Base-by-base conservation (phyloP, 2,113 vertebrate species). In the Hippocampus barbouri region DNA sequence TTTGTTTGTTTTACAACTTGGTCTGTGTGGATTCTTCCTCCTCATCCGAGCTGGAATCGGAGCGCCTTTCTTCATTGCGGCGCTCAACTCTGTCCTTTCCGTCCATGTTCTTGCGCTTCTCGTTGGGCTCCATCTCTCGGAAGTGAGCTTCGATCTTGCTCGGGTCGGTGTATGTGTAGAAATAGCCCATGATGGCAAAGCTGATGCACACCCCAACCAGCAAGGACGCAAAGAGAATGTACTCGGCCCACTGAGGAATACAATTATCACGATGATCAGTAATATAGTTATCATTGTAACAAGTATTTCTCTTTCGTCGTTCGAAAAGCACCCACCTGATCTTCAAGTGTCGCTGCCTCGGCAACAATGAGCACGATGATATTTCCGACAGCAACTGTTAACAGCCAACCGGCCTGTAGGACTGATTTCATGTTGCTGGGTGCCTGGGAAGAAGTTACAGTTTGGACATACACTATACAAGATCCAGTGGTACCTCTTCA, bases 401-500 rank as follows among this genome's bases (percentile, higher is more conserved):
- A 43, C 65, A 96, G 91, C 97, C 97, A 99, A 2, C 96, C 96
- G 0, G 97, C 97, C 76, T 98, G 96, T 15, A 99, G 94, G 76
- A 99, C 97, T 0, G 97, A 87, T 90, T 99, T 99, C 97, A 99
- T 99, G 74, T 95, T 99, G 82, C 94, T 93, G 0, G 97, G 97
- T 0, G 97, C 97, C 97, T 99, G 77, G 0, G 75, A 63, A 79
- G 23, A 21, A 56, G 53, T 43, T 45, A 43, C 41, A 18, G 9
- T 61, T 61, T 27, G 9, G 23, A 45, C 21, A n/a, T 25, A 4
- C 30, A 34, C 30, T 0, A 49, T n/a, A n/a, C n/a, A 5, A 34
- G 30, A 34, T 34, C 4, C 30, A 30, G 27, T 6, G 25, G 2
- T 25, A 25, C 1, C 12, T 3, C 30, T 34, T 34, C 30, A 34